A percentile compares a stretch with the other conserved stretches of the same genome.
Conservation (phyloP, 2,113 vertebrate genomes). For the Gambusia holbrooki region DNA sequence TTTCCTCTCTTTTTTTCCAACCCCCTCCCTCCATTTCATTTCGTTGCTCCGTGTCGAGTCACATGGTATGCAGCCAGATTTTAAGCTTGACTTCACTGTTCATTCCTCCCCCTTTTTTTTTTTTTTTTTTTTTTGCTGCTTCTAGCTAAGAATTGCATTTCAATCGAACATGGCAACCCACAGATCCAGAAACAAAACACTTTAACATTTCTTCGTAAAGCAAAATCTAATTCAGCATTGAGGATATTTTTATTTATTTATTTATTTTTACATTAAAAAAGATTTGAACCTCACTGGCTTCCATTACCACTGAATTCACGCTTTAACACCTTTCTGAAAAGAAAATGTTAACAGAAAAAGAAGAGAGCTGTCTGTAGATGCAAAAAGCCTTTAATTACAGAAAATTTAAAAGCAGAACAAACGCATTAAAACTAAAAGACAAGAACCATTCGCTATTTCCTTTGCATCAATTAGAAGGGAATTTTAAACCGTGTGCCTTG, state of each 20-base stretch:
- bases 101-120: slow-evolving; percentile 11
- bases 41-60: slow-evolving; percentile 67
- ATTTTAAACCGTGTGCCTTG: background rate
- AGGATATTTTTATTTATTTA: slow-evolving; percentile 38
- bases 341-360: slow-evolving; percentile 48
- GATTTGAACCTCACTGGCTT: slow-evolving; percentile 43
- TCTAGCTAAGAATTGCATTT: slow-evolving; percentile 60
- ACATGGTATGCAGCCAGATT: slow-evolving; percentile 75
- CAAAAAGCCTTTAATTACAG: background rate
- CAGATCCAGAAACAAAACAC: slow-evolving; percentile 15
- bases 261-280: slow-evolving; percentile 17
- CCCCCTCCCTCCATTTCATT: slow-evolving; percentile 59
- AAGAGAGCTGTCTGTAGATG: background rate
- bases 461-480: too few relatives aligned
- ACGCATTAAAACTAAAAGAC: background rate
- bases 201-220: slow-evolving; percentile 23
- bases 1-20: slow-evolving; percentile 11
- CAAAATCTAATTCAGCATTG: slow-evolving; percentile 21
- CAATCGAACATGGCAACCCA: slow-evolving; percentile 44
- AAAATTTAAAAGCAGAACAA: background rate
- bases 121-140: background rate
- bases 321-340: background rate
- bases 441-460: background rate
- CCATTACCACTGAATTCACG: slow-evolving; percentile 22
- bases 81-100: slow-evolving; percentile 75